Percentiles rank a stretch among this genome's conserved stretches.
Conservation (phyloP, 2,888 invertebrate species). For the Cheiracanthium punctorium region DNA sequence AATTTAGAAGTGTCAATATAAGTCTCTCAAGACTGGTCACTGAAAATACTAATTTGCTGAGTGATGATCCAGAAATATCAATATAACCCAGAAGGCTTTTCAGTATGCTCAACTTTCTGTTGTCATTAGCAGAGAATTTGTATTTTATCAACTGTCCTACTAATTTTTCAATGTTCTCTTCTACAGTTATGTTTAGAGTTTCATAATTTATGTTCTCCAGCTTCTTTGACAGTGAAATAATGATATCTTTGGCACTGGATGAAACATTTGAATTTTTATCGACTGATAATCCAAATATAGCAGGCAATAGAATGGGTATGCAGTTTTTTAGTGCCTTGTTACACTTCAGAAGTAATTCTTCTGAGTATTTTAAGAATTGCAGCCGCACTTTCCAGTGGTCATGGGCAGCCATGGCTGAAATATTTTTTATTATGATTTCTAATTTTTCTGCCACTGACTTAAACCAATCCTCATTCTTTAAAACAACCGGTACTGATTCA, state of each 20-base stretch:
- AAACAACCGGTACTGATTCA: not conserved
- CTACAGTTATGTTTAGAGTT: constrained; percentile 13
- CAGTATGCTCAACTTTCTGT: constrained; percentile 27
- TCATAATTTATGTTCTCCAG: constrained; percentile 11
- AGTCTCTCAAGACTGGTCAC: constrained; percentile 26
- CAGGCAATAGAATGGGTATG: constrained; percentile 25
- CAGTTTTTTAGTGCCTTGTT: constrained; percentile 28
- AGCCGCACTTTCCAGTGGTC: constrained; percentile 54
- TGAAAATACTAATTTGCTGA: constrained; percentile 18
- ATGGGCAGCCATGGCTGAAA: constrained; percentile 29
- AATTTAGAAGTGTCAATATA: constrained; percentile 29
- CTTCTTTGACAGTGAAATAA: constrained; percentile 6
- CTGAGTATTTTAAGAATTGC: constrained; percentile 25
- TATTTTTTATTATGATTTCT: constrained; percentile 28
- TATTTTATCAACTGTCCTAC: constrained; percentile 33
- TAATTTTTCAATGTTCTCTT: constrained; percentile 29
- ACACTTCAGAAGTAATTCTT: constrained; percentile 38
- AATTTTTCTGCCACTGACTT: constrained; percentile 28
- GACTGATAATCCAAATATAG: constrained; percentile 53
- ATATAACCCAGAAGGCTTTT: constrained; percentile 44
- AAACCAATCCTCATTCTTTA: constrained; percentile 46
- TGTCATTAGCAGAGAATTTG: constrained; percentile 34
- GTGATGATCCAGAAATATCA: constrained; percentile 30
- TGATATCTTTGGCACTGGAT: not conserved
- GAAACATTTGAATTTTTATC: constrained; percentile 32